phyloP scores from a whole-genome alignment of 2,797 vertebrate genomes.

The Pseudocheirus occidentalis region DNA sequence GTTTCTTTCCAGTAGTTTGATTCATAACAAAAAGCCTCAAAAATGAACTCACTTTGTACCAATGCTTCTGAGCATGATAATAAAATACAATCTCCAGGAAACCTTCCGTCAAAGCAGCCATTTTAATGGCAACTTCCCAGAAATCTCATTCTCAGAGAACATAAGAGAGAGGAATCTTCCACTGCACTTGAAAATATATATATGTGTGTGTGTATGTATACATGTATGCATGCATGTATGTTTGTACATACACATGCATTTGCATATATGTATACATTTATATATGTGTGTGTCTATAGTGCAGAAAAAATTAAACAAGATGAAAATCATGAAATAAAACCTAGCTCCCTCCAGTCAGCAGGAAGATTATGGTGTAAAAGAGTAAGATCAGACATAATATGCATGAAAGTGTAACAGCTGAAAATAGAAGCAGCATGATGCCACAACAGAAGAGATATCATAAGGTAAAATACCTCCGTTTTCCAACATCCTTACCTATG shows the following conservation, averaged over 20 bases:
- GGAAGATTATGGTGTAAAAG: background rate
- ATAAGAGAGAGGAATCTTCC: background rate
- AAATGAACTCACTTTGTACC: fast-evolving
- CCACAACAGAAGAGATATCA: background rate
- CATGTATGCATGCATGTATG: fast-evolving
- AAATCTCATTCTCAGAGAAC: background rate
- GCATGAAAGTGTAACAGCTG: background rate
- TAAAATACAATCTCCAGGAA: background rate
- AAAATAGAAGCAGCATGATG: background rate
- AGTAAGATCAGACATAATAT: background rate
- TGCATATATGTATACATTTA: too few species aligned
- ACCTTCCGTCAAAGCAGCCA: background rate
- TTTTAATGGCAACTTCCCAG: fast-evolving
- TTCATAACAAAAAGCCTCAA: background rate
- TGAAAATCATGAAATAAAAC: background rate
- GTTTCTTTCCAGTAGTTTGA: fast-evolving
- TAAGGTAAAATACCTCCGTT: background rate
- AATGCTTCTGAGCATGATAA: background rate
- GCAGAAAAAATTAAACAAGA: background rate
- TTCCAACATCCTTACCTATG: background rate
- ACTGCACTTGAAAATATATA: background rate
- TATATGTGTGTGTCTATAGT: background rate
- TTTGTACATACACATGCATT: background rate
- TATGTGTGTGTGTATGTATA: too few species aligned
- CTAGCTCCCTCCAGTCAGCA: background rate